Conservation (phyloP, 2,113 vertebrate genomes). For the Mixornis gularis region DNA sequence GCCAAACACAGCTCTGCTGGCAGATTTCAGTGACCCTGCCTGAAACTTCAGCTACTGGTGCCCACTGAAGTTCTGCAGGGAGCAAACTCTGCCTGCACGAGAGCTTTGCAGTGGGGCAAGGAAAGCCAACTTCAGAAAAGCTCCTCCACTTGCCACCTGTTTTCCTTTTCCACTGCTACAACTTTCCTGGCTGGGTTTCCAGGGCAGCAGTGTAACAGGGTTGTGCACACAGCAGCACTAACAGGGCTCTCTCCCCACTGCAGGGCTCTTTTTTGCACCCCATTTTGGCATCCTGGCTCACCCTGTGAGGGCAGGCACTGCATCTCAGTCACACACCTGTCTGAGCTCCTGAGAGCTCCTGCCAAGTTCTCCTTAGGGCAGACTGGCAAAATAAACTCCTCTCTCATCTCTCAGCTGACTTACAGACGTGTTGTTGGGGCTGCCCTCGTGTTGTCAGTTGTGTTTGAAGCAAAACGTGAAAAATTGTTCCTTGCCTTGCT, state of each 20-base stretch:
- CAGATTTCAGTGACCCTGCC: not conserved
- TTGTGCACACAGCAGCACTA: not conserved
- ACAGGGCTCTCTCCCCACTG: not conserved
- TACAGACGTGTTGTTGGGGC: not conserved
- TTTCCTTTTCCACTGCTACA: not conserved
- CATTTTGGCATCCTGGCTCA: not conserved
- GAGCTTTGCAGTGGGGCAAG: not conserved
- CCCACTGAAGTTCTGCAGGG: not conserved
- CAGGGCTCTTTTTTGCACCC: not conserved
- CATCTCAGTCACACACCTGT: not conserved
- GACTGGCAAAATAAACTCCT: not conserved
- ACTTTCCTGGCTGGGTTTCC: not conserved
- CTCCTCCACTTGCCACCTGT: not conserved
- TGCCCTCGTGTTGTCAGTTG: not conserved
- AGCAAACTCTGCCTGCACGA: not conserved
- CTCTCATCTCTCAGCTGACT: not conserved
- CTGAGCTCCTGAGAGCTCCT: not conserved
- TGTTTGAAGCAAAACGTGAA: slow-evolving; percentile 4
- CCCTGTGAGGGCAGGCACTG: not conserved
- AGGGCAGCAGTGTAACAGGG: not conserved
- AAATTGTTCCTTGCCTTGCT: not conserved
- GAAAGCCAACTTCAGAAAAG: not conserved
- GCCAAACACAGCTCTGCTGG: not conserved
- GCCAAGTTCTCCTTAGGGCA: not conserved
- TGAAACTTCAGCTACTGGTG: not conserved